Evolutionary conservation across 2,797 vertebrate genomes (phyloP), one percentile per base, ranked within the genome.

Genomic region (Heliangelus exortis): DNA sequence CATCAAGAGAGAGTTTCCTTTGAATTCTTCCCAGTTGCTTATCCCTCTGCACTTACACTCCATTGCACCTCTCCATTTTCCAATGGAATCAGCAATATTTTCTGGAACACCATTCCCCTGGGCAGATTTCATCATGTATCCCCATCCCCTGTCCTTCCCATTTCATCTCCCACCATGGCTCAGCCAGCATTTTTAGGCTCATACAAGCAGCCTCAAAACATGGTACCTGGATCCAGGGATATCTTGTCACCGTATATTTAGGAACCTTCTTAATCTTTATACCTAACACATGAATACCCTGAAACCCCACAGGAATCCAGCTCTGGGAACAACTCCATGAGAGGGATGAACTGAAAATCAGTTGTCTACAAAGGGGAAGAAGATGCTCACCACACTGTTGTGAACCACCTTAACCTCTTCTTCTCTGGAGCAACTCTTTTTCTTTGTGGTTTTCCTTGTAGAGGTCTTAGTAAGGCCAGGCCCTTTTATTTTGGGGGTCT

Each of bases 181-280:
- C 54, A 36, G 11, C 5, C 25, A 12, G 3, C n/a, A 9, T 16
- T 71, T 68, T 75, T 68, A 72, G 31, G 15, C 10, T 69, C 4
- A 0, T 13, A 1, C 1, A 28, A 74, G 7, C 21, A 82, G 29
- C 47, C 19, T 59, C 21, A 41, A 6, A 20, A 18, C 67, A 0
- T 7, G 11, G 13, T 8, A 22, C 69, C 9, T n/a, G 29, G 19
- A 36, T 83, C 63, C 58, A 62, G 48, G n/a, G 25, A 3, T 11
- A 48, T 71, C 85, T 74, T 5, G 13, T n/a, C 15, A 3, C 13
- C 3, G 2, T 4, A 1, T 41, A 12, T 29, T 88, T 43, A 47
- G 29, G 21, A 82, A 57, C 14, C 1, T 4, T 34, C 19, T 39
- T 17, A 1, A 21, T 67, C 62, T 82, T 76, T 55, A 13, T 26